Base-by-base conservation (phyloP, 2,113 vertebrate genomes). In the Limanda limanda region DNA sequence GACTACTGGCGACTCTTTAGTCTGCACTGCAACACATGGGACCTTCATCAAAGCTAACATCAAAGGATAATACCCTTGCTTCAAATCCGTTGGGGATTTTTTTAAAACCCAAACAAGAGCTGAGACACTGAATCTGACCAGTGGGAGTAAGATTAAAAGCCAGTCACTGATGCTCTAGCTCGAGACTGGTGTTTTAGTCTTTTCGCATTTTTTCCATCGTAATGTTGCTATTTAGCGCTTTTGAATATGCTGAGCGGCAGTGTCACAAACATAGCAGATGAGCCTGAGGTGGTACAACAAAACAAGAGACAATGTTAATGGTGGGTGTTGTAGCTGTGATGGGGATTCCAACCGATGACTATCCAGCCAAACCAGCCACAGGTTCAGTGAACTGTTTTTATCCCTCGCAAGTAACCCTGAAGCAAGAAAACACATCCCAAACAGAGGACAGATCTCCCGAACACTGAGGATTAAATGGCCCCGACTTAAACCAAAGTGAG, bases 51-150 rank as follows among this genome's bases (percentile, higher is more conserved):
- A 51, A 51, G 47, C 47, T 18, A 18, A 18, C 85, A 83, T 87
- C 85, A 86, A 88, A 90, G 84, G 83, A 72, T 77, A 85, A 89
- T 70, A 68, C 70, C 75, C 63, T 0, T 52, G 74, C 77, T 76
- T 73, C n/a, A 74, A 84, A 71, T 78, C 80, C 75, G 71, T 55
- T 18, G 52, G 64, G 78, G 70, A 23, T 55, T 57, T 40, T 64
- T 68, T 72, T 56, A 88, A 77, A 79, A 68, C 42, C 78, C 71
- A 76, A 82, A 81, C 71, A 84, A 72, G 67, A 70, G 68, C 42
- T 1, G 72, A 70, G 69, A 79, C 31, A n/a, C 10, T 76, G 61
- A 54, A 62, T 84, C 56, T 56, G 64, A 86, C 47, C 47, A 51
- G 47, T 51, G 47, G 47, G 47, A 51, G 14, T 18, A 80, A 23